phyloP scores from a whole-genome alignment of 2,888 invertebrate genomes.

The Graphium colonna region DNA sequence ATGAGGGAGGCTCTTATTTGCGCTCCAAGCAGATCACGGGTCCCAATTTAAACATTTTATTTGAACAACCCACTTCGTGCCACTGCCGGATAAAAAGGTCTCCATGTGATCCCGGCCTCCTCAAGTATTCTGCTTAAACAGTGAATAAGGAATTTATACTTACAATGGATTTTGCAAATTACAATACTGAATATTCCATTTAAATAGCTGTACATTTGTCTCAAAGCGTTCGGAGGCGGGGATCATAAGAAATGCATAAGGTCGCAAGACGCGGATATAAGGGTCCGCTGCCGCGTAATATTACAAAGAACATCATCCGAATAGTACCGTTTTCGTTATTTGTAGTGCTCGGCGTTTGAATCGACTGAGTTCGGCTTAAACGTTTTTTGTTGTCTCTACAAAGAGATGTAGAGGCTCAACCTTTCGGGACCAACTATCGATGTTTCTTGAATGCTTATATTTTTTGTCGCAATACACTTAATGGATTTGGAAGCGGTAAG shows the following conservation, averaged over 20 bases:
- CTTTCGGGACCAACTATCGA: no score
- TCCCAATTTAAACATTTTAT: conserved; percentile 25
- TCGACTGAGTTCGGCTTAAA: conserved; percentile 20
- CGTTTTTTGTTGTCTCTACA: conserved; percentile 18
- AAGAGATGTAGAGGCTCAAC: conserved; percentile 5
- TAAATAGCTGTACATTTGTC: conserved; percentile 69
- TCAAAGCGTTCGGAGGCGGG: conserved; percentile 57
- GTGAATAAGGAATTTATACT: conserved; percentile 61
- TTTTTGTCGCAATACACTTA: no score
- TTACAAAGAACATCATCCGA: conserved; percentile 35
- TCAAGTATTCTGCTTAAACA: conserved; percentile 59
- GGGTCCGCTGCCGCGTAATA: conserved; percentile 37
- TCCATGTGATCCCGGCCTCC: conserved; percentile 35
- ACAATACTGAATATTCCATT: conserved; percentile 70
- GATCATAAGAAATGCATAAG: conserved; percentile 69
- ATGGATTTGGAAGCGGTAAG: no score
- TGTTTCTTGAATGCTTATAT: no score
- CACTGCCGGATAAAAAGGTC: conserved; percentile 34
- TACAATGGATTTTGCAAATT: conserved; percentile 63
- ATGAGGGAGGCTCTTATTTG: conserved; percentile 23
- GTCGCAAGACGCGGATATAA: conserved; percentile 48
- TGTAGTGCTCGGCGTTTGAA: conserved; percentile 23
- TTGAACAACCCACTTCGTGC: conserved; percentile 36
- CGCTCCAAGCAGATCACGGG: conserved; percentile 25
- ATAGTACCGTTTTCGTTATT: conserved; percentile 23